These are phyloP conservation scores for Holcopasites calliopsidis DNA, from an alignment of 1,140 invertebrate species.

Conservation along the genomic window DNA sequence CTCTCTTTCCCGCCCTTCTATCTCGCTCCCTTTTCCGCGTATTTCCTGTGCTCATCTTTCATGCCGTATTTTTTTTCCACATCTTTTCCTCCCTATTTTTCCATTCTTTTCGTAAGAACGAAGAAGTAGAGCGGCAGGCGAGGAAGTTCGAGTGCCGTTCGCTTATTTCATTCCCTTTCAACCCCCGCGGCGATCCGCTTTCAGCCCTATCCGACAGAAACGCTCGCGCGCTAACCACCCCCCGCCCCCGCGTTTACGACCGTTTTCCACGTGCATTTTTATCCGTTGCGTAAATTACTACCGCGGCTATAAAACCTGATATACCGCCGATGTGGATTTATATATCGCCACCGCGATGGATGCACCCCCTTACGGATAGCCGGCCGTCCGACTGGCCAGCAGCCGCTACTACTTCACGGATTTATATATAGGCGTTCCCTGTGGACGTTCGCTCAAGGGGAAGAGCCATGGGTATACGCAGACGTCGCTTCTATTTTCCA, in stretches of 20 bases:
- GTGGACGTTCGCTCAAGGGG: slow-evolving; percentile 22
- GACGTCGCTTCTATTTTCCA: slow-evolving; percentile 22
- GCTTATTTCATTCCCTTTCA: neutral
- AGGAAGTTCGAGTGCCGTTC: neutral
- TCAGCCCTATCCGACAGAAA: neutral
- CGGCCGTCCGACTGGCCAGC: slow-evolving; percentile 24
- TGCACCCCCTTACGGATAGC: slow-evolving; percentile 49
- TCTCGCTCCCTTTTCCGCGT: neutral
- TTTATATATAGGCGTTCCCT: slow-evolving; percentile 63
- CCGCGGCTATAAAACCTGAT: slow-evolving; percentile 72
- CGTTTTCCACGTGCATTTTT: slow-evolving; percentile 72
- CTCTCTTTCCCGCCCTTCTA: slow-evolving; percentile 40
- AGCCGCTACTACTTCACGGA: slow-evolving; percentile 41
- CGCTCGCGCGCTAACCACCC: slow-evolving; percentile 15
- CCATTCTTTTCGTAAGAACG: neutral
- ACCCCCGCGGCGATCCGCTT: neutral
- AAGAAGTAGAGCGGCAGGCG: neutral
- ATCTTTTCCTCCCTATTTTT: neutral
- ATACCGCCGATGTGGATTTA: slow-evolving; percentile 71
- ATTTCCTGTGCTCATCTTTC: neutral
- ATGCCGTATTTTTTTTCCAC: neutral
- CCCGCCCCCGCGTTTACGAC: slow-evolving; percentile 67
- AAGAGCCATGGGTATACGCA: slow-evolving; percentile 20
- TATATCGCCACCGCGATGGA: slow-evolving; percentile 68
- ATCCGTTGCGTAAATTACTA: slow-evolving; percentile 75